phyloP scores from a whole-genome alignment of 2,113 vertebrate genomes.

The Paedocypris sp. region DNA sequence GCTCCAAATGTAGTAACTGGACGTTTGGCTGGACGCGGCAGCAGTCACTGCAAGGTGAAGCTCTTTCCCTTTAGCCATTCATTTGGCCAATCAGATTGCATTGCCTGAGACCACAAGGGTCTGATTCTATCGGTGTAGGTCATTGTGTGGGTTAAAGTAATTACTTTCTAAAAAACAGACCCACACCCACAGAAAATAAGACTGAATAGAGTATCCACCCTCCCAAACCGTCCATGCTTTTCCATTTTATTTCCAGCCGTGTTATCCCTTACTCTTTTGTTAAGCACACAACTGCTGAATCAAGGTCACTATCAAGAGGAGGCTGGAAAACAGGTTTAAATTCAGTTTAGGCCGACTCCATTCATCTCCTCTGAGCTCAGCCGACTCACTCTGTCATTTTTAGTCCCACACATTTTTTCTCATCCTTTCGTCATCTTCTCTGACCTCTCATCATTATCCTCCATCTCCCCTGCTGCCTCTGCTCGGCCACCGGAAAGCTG shows the following conservation, averaged over 20 bases:
- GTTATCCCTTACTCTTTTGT: slow-evolving; percentile 49
- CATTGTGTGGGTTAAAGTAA: slow-evolving; percentile 66
- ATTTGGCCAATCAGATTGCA: slow-evolving; percentile 68
- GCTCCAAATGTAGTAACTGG: background rate
- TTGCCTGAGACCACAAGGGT: slow-evolving; percentile 51
- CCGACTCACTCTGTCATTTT: slow-evolving; percentile 1
- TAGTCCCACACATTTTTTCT: slow-evolving; percentile 4
- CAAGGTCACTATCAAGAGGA: slow-evolving; percentile 53
- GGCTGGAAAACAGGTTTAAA: slow-evolving; percentile 8
- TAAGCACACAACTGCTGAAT: slow-evolving; percentile 57
- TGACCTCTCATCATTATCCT: slow-evolving; percentile 38
- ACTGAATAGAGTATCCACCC: slow-evolving; percentile 41
- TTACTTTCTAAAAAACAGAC: slow-evolving; percentile 63
- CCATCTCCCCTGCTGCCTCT: slow-evolving; percentile 26
- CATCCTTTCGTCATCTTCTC: slow-evolving; percentile 13
- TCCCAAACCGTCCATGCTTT: slow-evolving; percentile 13
- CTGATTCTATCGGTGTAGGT: slow-evolving; percentile 68
- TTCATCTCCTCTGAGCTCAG: background rate
- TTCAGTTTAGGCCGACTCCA: background rate
- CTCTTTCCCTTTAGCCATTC: slow-evolving; percentile 49
- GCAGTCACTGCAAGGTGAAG: slow-evolving; percentile 26
- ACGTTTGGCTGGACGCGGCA: background rate
- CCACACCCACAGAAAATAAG: slow-evolving; percentile 39
- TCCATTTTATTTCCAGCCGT: slow-evolving; percentile 46
- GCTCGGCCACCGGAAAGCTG: background rate